Conservation (phyloP, 2,797 vertebrate genomes). For the Mormyrus hasselquistii region DNA sequence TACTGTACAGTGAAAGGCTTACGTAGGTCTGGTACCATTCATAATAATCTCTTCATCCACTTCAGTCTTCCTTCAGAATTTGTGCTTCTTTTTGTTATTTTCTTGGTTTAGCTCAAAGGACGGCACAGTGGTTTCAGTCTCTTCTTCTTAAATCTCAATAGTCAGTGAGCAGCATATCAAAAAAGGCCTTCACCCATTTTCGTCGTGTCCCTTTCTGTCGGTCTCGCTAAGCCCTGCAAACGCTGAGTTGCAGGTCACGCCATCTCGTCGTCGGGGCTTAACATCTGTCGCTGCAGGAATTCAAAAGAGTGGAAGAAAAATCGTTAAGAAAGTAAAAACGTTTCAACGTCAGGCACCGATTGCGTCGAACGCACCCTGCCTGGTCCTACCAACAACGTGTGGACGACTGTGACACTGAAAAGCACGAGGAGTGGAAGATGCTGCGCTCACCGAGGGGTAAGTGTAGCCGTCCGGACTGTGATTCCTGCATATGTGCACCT, state of each 20-base stretch:
- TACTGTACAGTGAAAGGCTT: neutral
- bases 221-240: neutral
- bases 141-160: neutral
- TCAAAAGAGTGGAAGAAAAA: neutral
- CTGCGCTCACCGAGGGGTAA: constrained; percentile 69
- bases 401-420: neutral
- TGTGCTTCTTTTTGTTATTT: neutral
- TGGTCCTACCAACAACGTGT: neutral
- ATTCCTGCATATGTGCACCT: constrained; percentile 75
- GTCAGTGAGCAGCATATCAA: constrained; percentile 34
- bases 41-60: neutral
- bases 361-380: neutral
- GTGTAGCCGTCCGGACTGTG: constrained; percentile 72
- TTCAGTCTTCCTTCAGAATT: neutral
- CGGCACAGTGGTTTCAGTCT: constrained; percentile 36
- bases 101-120: constrained; percentile 19
- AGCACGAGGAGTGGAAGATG: neutral
- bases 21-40: neutral
- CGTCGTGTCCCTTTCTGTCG: neutral
- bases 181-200: constrained; percentile 21
- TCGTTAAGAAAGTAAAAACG: neutral
- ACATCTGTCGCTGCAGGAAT: constrained; percentile 67
- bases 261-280: constrained; percentile 73
- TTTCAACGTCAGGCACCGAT: neutral
- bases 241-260: constrained; percentile 52